These are phyloP conservation scores for Bradypodion pumilum DNA, from an alignment of 2,797 vertebrate species.

Conservation along the genomic window DNA sequence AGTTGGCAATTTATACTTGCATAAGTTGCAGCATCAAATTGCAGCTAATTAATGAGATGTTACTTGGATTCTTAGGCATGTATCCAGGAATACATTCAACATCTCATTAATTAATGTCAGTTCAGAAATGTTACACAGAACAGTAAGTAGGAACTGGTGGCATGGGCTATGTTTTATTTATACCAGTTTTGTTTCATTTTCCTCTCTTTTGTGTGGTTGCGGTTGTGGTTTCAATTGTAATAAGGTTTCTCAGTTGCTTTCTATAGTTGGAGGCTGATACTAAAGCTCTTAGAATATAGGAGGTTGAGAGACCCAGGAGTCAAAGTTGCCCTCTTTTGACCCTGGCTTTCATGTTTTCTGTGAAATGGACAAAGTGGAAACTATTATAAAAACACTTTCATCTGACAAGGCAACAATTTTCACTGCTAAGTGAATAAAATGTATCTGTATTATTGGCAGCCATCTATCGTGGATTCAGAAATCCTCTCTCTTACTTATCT, in stretches of 20 bases:
- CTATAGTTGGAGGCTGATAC: neutral
- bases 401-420: neutral
- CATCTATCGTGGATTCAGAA: neutral
- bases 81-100: no score
- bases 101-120: neutral
- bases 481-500: slow-evolving; percentile 8
- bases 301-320: neutral
- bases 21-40: no score
- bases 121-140: neutral
- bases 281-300: slow-evolving; percentile 11
- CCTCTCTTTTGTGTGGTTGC: slow-evolving; percentile 1
- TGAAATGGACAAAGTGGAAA: slow-evolving; percentile 20
- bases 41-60: no score
- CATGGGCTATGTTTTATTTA: neutral
- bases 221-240: neutral
- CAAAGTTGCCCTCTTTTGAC: neutral
- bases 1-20: no score
- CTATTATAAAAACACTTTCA: neutral
- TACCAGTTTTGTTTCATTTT: slow-evolving; percentile 16
- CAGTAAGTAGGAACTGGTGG: neutral
- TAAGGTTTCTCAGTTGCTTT: slow-evolving; percentile 10
- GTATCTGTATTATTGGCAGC: neutral
- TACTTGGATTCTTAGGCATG: no score
- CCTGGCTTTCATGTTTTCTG: slow-evolving; percentile 16
- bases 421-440: neutral